A percentile compares a stretch with the other conserved stretches of the same genome.
Conservation (phyloP, 2,113 vertebrate species). For the Notarius lentiginosus region DNA sequence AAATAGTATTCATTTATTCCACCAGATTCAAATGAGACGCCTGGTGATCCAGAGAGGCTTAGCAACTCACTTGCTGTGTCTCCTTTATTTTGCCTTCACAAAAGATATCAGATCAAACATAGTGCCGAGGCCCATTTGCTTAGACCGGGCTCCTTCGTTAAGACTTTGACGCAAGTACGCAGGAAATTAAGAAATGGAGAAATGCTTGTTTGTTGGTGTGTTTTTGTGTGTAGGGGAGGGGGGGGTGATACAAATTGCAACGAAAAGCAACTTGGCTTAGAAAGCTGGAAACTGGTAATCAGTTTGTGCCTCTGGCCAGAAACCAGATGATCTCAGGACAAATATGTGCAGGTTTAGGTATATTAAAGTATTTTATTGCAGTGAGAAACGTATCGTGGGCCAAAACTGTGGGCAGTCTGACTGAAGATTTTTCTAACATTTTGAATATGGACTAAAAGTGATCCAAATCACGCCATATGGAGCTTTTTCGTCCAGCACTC, state of each 20-base stretch:
- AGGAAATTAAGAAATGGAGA: constrained; percentile 49
- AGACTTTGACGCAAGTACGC: constrained; percentile 47
- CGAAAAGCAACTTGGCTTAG: constrained; percentile 19
- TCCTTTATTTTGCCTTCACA: constrained; percentile 40
- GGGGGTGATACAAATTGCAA: constrained; percentile 17
- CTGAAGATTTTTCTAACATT: background rate
- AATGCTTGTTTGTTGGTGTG: constrained; percentile 36
- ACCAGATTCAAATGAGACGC: constrained; percentile 26
- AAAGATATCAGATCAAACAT: constrained; percentile 49
- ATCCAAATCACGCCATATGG: background rate
- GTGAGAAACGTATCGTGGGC: background rate
- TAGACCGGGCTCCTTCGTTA: constrained; percentile 45
- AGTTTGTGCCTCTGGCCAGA: constrained; percentile 9
- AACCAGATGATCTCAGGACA: background rate
- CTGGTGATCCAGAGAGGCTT: constrained; percentile 33
- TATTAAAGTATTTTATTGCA: background rate
- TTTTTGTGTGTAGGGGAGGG: background rate
- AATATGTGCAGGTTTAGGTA: background rate
- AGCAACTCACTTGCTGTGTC: constrained; percentile 34
- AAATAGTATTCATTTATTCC: constrained; percentile 32
- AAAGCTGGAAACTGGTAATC: constrained; percentile 35
- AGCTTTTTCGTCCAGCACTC: too few species aligned
- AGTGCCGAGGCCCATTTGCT: constrained; percentile 41
- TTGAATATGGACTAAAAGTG: background rate
- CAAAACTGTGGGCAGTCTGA: background rate